Conservation (phyloP, 2,797 vertebrate species). For the Crenuchus spilurus region DNA sequence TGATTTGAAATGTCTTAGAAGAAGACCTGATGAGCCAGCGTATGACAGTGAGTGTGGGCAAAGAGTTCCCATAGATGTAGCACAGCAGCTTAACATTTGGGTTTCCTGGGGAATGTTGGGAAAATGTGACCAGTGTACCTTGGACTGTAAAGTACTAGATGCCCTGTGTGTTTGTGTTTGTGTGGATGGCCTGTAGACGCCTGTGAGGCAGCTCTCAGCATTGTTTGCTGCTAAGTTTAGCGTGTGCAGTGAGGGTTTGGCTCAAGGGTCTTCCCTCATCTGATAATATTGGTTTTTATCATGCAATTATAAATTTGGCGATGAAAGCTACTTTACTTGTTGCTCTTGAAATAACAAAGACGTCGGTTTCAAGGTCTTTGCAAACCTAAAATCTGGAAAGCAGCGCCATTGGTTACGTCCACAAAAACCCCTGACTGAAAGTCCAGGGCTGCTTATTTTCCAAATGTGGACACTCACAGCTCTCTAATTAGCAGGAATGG, state of each 20-base stretch:
- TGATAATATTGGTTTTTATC: neutral
- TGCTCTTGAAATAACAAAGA: constrained; percentile 5
- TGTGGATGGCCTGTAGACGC: neutral
- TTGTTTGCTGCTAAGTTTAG: constrained; percentile 21
- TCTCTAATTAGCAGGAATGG: constrained; percentile 73
- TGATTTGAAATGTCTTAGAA: too few relatives aligned
- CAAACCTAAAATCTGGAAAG: constrained; percentile 43
- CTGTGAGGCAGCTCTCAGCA: neutral
- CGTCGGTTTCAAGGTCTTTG: constrained; percentile 61
- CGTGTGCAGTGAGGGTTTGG: neutral
- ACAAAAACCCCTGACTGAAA: constrained; percentile 57
- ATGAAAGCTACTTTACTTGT: neutral
- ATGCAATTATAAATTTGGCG: neutral
- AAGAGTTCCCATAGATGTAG: neutral
- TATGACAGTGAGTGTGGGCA: too few relatives aligned
- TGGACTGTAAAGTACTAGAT: neutral
- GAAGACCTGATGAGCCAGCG: neutral
- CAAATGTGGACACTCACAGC: constrained; percentile 62
- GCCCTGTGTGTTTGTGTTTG: neutral
- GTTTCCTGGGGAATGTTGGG: neutral
- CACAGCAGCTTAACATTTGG: too few relatives aligned
- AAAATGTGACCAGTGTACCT: neutral
- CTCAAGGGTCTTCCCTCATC: constrained; percentile 10
- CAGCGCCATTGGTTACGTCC: constrained; percentile 45
- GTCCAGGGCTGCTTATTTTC: constrained; percentile 62